Percentiles rank a stretch among this genome's conserved stretches.
Evolutionary conservation across 2,888 invertebrate genomes (phyloP).

Genomic region (Drosophila differens): DNA sequence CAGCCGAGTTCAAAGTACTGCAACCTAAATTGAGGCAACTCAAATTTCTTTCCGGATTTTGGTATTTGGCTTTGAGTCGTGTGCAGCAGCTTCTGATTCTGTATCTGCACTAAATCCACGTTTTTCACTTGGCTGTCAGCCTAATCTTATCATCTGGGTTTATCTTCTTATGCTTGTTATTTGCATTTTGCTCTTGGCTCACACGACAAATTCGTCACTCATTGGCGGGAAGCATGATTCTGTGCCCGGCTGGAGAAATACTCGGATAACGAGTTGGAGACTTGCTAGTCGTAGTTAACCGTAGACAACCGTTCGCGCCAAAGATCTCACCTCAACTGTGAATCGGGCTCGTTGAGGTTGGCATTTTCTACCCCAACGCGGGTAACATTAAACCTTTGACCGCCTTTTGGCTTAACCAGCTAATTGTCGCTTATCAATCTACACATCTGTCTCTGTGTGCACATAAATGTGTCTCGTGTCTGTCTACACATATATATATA

Average conservation of each 20-base stretch:
- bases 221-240: constrained; percentile 56
- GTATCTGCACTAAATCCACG: constrained; percentile 35
- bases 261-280: not conserved
- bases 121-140: constrained; percentile 29
- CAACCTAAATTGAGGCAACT: not conserved
- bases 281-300: not conserved
- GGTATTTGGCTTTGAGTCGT: not conserved
- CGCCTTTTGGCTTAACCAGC: constrained; percentile 55
- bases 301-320: constrained; percentile 55
- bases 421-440: constrained; percentile 67
- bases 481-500: not conserved
- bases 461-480: not conserved
- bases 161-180: constrained; percentile 16
- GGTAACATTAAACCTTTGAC: constrained; percentile 73
- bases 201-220: constrained; percentile 18
- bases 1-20: constrained; percentile 57
- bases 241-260: constrained; percentile 16
- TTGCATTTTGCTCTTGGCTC: constrained; percentile 29
- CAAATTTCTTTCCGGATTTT: not conserved
- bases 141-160: constrained; percentile 49
- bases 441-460: not conserved
- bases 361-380: constrained; percentile 61
- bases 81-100: not conserved
- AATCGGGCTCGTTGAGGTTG: constrained; percentile 26
- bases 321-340: constrained; percentile 61